A percentile compares a stretch with the other conserved stretches of the same genome.
phyloP scores from a whole-genome alignment of 2,113 vertebrate species.

The Talpa occidentalis region DNA sequence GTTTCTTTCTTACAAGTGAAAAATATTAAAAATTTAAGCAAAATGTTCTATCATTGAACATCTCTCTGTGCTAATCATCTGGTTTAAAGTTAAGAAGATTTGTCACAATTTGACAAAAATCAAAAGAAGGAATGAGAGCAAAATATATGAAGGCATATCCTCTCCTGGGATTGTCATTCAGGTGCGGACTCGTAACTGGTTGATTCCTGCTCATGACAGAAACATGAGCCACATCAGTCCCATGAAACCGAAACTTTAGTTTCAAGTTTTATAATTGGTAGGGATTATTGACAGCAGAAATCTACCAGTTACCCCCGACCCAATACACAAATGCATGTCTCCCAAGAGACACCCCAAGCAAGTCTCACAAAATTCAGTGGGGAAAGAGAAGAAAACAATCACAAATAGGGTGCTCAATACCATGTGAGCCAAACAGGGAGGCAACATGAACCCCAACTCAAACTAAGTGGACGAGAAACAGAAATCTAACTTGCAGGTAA shows the following conservation, averaged over 20 bases:
- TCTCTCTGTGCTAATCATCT: background rate
- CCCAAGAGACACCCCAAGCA: background rate
- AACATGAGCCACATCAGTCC: background rate
- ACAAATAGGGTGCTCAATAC: background rate
- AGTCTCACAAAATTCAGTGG: background rate
- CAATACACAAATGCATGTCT: background rate
- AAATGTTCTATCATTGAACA: background rate
- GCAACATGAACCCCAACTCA: background rate
- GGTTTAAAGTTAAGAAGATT: slow-evolving; percentile 53
- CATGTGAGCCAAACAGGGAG: background rate
- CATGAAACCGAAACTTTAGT: background rate
- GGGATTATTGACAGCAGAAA: background rate
- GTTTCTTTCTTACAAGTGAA: slow-evolving; percentile 42
- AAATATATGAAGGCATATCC: background rate
- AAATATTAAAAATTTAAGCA: slow-evolving; percentile 67
- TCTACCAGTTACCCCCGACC: background rate
- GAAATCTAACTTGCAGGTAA: background rate
- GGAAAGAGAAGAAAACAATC: background rate
- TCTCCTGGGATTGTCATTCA: background rate
- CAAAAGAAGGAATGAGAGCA: slow-evolving; percentile 27
- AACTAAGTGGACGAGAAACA: background rate
- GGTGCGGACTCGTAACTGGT: background rate
- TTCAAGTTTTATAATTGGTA: background rate
- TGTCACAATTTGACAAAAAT: slow-evolving; percentile 26
- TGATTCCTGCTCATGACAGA: background rate